A percentile compares a stretch with the other conserved stretches of the same genome.
Conservation (phyloP, 1,140 invertebrate genomes). For the Listronotus oregonensis region DNA sequence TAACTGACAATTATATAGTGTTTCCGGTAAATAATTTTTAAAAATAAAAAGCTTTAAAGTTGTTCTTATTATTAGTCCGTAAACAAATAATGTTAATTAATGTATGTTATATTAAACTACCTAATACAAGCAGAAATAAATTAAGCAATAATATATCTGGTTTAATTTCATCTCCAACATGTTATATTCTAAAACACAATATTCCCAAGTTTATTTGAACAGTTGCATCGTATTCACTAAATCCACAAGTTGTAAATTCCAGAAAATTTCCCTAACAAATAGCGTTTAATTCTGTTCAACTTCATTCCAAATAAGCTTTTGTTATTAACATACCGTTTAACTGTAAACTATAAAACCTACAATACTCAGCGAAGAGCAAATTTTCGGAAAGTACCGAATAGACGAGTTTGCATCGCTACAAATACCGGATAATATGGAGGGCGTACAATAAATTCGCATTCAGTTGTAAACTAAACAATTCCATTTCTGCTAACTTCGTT, state of each 20-base stretch:
- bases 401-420: background rate
- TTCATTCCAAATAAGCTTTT: conserved; percentile 25
- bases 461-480: conserved; percentile 12
- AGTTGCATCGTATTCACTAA: too few species aligned
- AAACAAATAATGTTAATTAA: too few species aligned
- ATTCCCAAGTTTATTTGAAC: too few species aligned
- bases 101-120: too few species aligned
- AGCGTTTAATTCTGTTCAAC: conserved; percentile 12
- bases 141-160: too few species aligned
- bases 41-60: too few species aligned
- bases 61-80: too few species aligned
- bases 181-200: too few species aligned
- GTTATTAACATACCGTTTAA: conserved; percentile 32
- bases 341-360: conserved; percentile 27
- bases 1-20: too few species aligned
- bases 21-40: too few species aligned
- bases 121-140: too few species aligned
- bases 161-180: too few species aligned
- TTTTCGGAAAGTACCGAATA: conserved; percentile 18
- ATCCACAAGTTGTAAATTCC: conserved; percentile 12
- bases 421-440: conserved; percentile 2
- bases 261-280: conserved; percentile 22
- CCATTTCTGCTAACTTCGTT: background rate
- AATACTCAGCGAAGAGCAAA: conserved; percentile 10
- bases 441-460: background rate